Evolutionary conservation across 2,113 vertebrate species (phyloP).

Genomic region (Lepisosteus oculatus): DNA sequence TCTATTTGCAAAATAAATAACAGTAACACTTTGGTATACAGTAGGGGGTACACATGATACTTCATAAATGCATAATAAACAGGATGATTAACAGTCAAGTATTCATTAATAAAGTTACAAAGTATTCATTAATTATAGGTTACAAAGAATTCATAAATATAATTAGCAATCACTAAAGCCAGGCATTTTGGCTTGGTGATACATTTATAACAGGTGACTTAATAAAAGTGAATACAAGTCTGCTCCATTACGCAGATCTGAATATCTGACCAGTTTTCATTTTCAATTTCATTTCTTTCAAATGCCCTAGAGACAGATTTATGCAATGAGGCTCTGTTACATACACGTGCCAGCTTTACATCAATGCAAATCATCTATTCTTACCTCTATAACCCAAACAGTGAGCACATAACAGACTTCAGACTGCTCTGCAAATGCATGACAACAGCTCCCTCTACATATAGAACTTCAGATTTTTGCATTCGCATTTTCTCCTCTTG

Average conservation of each 20-base stretch:
- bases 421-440: not conserved
- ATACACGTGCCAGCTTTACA: slow-evolving; percentile 9
- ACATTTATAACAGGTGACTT: not conserved
- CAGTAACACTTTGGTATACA: too few relatives aligned
- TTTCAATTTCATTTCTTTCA: slow-evolving; percentile 9
- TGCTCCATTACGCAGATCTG: not conserved
- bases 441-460: slow-evolving; percentile 33
- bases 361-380: slow-evolving; percentile 15
- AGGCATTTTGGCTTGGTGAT: too few relatives aligned
- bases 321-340: slow-evolving; percentile 21
- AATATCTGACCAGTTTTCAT: not conserved
- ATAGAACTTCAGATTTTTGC: slow-evolving; percentile 1
- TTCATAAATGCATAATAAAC: too few relatives aligned
- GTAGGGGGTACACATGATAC: too few relatives aligned
- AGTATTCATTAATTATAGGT: too few relatives aligned
- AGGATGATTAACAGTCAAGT: too few relatives aligned
- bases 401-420: not conserved
- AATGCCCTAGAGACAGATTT: slow-evolving; percentile 19
- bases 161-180: too few relatives aligned
- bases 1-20: too few relatives aligned
- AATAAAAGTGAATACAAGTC: not conserved
- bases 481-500: not conserved
- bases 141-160: too few relatives aligned
- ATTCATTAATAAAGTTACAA: too few relatives aligned
- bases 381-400: not conserved